Conservation (phyloP, 2,113 vertebrate genomes). For the Vireo altiloquus region DNA sequence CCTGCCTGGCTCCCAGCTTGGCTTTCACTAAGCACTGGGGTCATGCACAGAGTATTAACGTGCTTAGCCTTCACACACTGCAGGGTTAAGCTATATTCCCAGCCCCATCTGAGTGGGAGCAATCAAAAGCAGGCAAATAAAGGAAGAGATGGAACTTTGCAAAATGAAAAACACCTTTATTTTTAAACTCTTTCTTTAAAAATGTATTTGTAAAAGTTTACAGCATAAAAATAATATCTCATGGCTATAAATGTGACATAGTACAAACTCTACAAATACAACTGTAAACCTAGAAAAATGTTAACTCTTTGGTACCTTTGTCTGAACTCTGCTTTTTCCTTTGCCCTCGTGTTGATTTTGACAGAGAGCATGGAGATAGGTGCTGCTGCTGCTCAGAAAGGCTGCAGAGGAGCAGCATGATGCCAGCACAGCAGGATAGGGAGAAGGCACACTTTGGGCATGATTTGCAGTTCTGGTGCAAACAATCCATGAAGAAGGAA, state of each 20-base stretch:
- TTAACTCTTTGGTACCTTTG: slow-evolving; percentile 78
- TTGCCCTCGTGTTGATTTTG: neutral
- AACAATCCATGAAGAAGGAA: neutral
- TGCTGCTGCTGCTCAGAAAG: neutral
- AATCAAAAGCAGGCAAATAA: neutral
- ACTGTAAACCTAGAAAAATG: slow-evolving; percentile 74
- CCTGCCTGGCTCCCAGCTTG: slow-evolving; percentile 10
- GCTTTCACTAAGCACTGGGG: neutral
- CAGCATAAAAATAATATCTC: slow-evolving; percentile 73
- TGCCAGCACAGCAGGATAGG: neutral
- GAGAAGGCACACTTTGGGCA: neutral
- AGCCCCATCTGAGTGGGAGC: neutral
- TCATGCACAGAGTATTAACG: slow-evolving; percentile 41
- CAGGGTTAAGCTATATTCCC: neutral
- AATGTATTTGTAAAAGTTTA: slow-evolving; percentile 68
- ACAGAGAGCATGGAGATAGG: neutral
- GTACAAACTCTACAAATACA: slow-evolving; percentile 69
- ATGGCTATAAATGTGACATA: slow-evolving; percentile 71
- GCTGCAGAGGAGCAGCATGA: neutral
- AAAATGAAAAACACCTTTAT: slow-evolving; percentile 75
- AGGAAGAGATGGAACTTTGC: neutral
- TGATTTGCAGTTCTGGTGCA: neutral
- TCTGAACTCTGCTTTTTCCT: neutral
- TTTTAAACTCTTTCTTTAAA: slow-evolving; percentile 74
- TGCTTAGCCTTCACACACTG: slow-evolving; percentile 13